Percentiles rank a stretch among this genome's conserved stretches.
phyloP scores from a whole-genome alignment of 2,888 invertebrate species.

The Liodrosophila aerea region DNA sequence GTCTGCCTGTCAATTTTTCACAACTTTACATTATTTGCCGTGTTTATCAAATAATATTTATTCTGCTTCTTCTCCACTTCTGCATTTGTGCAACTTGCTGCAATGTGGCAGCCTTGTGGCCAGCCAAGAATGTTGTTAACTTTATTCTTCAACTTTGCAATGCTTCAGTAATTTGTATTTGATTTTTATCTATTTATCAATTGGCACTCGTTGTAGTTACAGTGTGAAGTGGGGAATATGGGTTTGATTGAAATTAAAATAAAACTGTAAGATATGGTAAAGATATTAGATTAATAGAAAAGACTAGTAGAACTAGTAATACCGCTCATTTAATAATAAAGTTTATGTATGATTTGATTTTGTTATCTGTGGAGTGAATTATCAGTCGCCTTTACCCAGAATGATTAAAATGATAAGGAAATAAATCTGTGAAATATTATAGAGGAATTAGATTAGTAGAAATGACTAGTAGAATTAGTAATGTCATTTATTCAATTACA shows the following conservation, averaged over 20 bases:
- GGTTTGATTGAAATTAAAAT: background rate
- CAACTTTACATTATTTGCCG: conserved; percentile 56
- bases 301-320: no score
- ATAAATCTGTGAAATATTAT: no score
- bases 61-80: conserved; percentile 3
- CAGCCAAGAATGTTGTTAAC: conserved; percentile 39
- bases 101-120: conserved; percentile 41
- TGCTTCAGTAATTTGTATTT: conserved; percentile 41
- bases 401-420: conserved; percentile 50
- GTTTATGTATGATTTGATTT: background rate
- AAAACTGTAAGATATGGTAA: no score
- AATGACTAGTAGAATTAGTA: no score
- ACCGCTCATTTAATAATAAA: no score
- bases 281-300: no score
- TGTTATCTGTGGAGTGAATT: no score
- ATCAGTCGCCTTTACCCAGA: background rate
- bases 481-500: no score
- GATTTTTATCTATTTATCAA: conserved; percentile 44
- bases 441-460: no score
- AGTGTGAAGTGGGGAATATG: background rate
- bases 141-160: conserved; percentile 30
- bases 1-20: conserved; percentile 53
- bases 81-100: conserved; percentile 22
- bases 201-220: conserved; percentile 32
- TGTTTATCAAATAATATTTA: conserved; percentile 52